phyloP scores from a whole-genome alignment of 30 jellyfish, hydroid and myxozoan genomes.

The Aurelia coerulea region DNA sequence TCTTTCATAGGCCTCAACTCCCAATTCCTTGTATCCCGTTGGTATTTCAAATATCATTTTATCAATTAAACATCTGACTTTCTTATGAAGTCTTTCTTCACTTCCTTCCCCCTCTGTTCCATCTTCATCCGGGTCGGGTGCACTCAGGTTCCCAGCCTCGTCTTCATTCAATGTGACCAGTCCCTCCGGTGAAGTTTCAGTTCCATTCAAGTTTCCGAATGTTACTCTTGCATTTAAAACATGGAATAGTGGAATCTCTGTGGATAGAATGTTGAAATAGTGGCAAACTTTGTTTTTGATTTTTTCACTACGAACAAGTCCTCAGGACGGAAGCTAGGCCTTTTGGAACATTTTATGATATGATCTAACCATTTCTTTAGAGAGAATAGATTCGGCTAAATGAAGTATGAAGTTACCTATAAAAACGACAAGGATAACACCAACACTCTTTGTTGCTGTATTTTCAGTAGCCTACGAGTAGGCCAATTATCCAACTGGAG shows the following conservation, averaged over 20 bases:
- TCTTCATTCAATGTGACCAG: constrained; percentile 74
- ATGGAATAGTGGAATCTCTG: constrained; percentile 93
- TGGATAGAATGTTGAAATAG: background rate
- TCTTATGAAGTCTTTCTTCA: constrained; percentile 40
- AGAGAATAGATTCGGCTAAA: no score
- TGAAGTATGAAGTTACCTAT: no score
- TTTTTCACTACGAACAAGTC: background rate
- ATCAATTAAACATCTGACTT: constrained; percentile 86
- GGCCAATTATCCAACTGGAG: no score
- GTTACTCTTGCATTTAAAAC: constrained; percentile 94
- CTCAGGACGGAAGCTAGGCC: background rate
- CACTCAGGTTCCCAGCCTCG: constrained; percentile 39
- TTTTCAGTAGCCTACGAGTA: no score
- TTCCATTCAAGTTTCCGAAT: constrained; percentile 87
- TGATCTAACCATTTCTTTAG: no score
- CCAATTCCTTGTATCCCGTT: constrained; percentile 74
- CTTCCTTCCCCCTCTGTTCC: constrained; percentile 24
- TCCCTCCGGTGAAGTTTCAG: constrained; percentile 84
- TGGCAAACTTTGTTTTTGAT: background rate
- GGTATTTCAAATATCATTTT: constrained; percentile 90
- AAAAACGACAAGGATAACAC: no score
- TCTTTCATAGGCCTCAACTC: constrained; percentile 69
- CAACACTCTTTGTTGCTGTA: no score
- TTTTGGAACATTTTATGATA: no score
- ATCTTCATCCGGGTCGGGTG: constrained; percentile 30